These are phyloP conservation scores for Onychomys torridus DNA, from an alignment of 2,797 vertebrate genomes.

Conservation along the genomic window DNA sequence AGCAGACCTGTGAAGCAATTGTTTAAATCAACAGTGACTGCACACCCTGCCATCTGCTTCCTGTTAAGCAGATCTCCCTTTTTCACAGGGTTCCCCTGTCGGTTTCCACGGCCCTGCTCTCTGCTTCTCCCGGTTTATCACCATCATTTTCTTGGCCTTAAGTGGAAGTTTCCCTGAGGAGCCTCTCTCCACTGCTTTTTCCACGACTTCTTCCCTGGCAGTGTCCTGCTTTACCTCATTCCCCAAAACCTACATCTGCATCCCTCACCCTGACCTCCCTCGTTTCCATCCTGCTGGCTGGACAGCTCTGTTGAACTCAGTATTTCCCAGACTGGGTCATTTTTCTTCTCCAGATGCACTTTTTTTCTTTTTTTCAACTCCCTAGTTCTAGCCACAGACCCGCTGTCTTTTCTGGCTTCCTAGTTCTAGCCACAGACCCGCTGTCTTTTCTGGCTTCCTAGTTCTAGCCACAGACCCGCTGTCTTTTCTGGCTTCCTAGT, in stretches of 20 bases:
- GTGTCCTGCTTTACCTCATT: slow-evolving; percentile 70
- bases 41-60: slow-evolving; percentile 75
- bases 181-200: slow-evolving; percentile 75
- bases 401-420: no score
- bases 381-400: not conserved
- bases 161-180: slow-evolving; percentile 60
- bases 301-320: slow-evolving; percentile 47
- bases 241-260: slow-evolving; percentile 76
- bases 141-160: slow-evolving; percentile 74
- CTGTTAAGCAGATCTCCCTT: slow-evolving; percentile 67
- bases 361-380: slow-evolving; percentile 37
- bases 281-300: slow-evolving; percentile 72
- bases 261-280: slow-evolving; percentile 68
- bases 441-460: not conserved
- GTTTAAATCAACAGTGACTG: slow-evolving; percentile 70
- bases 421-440: no score
- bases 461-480: no score
- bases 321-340: slow-evolving; percentile 79
- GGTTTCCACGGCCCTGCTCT: slow-evolving; percentile 63
- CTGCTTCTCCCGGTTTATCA: slow-evolving; percentile 74
- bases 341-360: slow-evolving; percentile 65
- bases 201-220: slow-evolving; percentile 79
- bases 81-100: slow-evolving; percentile 45
- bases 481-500: not conserved
- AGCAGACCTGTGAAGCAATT: slow-evolving; percentile 72